phyloP scores from a whole-genome alignment of 2,797 vertebrate species.

The Pachyuromys duprasi region DNA sequence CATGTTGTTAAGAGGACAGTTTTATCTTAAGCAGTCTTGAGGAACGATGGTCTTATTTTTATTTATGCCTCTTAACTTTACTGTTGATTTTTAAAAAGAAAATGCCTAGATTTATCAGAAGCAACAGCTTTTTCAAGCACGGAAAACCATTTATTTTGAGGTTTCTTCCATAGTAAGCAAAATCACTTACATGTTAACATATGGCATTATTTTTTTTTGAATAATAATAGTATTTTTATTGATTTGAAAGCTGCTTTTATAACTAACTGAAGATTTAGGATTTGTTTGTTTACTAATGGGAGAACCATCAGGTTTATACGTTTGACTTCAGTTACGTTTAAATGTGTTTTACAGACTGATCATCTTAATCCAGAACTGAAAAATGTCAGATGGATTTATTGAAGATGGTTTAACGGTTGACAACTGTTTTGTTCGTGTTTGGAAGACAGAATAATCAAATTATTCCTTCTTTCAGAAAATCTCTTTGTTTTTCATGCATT shows the following conservation, averaged over 20 bases:
- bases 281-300: conserved; percentile 69
- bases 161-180: not conserved
- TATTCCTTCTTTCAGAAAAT: conserved; percentile 48
- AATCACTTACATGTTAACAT: not conserved
- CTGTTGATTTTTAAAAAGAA: conserved; percentile 49
- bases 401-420: conserved; percentile 54
- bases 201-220: not conserved
- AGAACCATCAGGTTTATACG: conserved; percentile 49
- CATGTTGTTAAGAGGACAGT: not conserved
- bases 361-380: conserved; percentile 61
- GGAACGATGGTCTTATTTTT: not conserved
- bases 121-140: not conserved
- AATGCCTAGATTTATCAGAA: conserved; percentile 4
- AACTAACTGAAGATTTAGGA: conserved; percentile 58
- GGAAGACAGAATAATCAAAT: conserved; percentile 49
- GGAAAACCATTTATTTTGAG: not conserved
- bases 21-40: not conserved
- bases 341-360: conserved; percentile 60
- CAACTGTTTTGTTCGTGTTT: conserved; percentile 62
- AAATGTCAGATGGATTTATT: conserved; percentile 26
- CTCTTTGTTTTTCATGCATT: not conserved
- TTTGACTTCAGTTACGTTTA: conserved; percentile 59
- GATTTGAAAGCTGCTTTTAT: not conserved
- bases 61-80: conserved; percentile 40
- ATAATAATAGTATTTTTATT: not conserved